Conservation (phyloP, 2,888 invertebrate species). For the Drosophila stalkeri region DNA sequence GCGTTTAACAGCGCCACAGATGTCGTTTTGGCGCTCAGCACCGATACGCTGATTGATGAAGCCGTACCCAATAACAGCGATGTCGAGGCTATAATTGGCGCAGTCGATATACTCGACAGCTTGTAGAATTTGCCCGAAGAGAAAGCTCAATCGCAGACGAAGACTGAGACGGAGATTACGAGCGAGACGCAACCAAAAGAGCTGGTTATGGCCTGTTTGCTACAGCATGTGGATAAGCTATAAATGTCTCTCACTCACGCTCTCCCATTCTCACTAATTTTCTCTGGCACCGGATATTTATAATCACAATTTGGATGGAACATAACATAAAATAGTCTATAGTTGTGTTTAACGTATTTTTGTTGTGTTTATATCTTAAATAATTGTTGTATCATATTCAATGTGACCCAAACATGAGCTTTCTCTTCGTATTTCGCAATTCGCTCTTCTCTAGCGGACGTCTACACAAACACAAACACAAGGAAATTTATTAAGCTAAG, state of each 20-base stretch:
- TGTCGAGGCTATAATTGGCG: constrained; percentile 84
- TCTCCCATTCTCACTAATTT: background rate
- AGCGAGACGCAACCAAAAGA: constrained; percentile 39
- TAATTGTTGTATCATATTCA: constrained; percentile 14
- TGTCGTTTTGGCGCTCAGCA: constrained; percentile 51
- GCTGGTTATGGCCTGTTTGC: constrained; percentile 71
- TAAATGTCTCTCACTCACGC: constrained; percentile 37
- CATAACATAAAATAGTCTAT: constrained; percentile 6
- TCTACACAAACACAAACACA: constrained; percentile 22
- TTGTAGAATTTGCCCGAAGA: constrained; percentile 84
- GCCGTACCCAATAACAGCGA: constrained; percentile 62
- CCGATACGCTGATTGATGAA: constrained; percentile 72
- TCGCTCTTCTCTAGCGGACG: constrained; percentile 31
- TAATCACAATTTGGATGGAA: background rate
- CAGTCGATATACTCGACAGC: constrained; percentile 82
- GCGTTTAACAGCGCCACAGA: constrained; percentile 43
- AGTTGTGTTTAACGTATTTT: constrained; percentile 2
- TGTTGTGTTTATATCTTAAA: constrained; percentile 44
- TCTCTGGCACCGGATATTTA: background rate
- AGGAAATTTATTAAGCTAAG: constrained; percentile 28
- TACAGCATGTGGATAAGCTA: constrained; percentile 81
- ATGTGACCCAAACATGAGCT: constrained; percentile 31
- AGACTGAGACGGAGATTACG: constrained; percentile 14
- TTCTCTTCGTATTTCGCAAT: constrained; percentile 55
- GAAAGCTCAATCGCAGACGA: constrained; percentile 61